phyloP scores from a whole-genome alignment of 2,113 vertebrate species.

The Megalops atlanticus region DNA sequence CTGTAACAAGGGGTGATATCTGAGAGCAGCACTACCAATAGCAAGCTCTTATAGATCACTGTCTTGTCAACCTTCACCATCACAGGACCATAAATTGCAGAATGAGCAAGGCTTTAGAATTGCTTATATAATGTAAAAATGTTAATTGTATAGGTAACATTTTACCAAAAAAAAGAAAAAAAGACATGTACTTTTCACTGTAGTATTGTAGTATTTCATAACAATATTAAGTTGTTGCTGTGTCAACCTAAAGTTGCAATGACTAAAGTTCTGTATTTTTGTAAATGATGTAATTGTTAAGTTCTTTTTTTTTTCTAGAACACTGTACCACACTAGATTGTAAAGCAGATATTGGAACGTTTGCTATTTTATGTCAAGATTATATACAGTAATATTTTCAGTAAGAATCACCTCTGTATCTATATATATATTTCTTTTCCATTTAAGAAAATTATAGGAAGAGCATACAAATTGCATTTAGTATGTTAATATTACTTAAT shows the following conservation, averaged over 20 bases:
- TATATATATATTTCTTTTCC: constrained; percentile 52
- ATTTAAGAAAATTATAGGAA: constrained; percentile 66
- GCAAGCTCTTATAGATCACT: constrained; percentile 50
- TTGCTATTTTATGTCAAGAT: constrained; percentile 62
- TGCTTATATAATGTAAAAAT: constrained; percentile 69
- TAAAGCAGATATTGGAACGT: constrained; percentile 55
- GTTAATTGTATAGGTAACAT: constrained; percentile 74
- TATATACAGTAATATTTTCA: constrained; percentile 68
- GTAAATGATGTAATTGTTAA: constrained; percentile 47
- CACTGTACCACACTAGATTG: constrained; percentile 60
- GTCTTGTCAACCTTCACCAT: constrained; percentile 45
- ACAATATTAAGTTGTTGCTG: constrained; percentile 55
- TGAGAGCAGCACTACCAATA: constrained; percentile 30
- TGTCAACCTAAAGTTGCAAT: constrained; percentile 57
- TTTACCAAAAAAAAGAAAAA: constrained; percentile 64
- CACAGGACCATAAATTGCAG: constrained; percentile 52
- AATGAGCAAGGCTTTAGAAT: constrained; percentile 62
- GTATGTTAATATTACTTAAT: constrained; percentile 58
- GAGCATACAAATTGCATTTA: constrained; percentile 63
- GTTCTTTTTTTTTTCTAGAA: constrained; percentile 60
- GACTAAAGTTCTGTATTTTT: constrained; percentile 60
- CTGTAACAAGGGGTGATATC: constrained; percentile 34
- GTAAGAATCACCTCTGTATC: constrained; percentile 64
- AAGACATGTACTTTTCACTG: constrained; percentile 45
- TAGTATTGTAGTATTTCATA: constrained; percentile 54